Percentiles rank a stretch among this genome's conserved stretches.
Evolutionary conservation across 1,140 invertebrate species (phyloP).

Genomic region (Procambarus virginalis): DNA sequence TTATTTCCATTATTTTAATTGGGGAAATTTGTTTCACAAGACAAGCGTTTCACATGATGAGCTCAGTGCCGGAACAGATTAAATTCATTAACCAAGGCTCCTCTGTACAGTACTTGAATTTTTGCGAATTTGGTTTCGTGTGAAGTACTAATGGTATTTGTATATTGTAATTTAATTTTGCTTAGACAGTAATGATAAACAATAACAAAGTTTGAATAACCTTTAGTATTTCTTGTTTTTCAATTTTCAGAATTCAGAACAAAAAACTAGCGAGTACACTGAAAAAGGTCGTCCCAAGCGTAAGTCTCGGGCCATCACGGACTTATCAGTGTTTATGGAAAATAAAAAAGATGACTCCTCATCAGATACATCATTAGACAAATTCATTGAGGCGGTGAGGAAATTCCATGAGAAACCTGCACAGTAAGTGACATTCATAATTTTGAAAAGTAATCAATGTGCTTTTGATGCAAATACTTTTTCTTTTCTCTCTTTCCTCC

Average conservation of each 20-base stretch:
- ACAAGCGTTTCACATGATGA: too few species aligned
- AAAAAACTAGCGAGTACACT: conserved; percentile 40
- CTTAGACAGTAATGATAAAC: background rate
- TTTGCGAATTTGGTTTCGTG: too few species aligned
- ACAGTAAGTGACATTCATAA: background rate
- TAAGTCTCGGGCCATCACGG: background rate
- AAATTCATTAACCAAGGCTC: too few species aligned
- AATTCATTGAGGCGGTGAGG: background rate
- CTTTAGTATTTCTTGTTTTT: background rate
- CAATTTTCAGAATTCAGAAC: conserved; percentile 1
- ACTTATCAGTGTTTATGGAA: background rate
- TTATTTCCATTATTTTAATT: too few species aligned
- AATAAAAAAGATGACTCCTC: background rate
- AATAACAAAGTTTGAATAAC: too few species aligned
- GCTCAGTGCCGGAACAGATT: too few species aligned
- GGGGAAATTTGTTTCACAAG: too few species aligned
- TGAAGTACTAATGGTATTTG: too few species aligned
- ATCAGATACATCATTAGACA: background rate
- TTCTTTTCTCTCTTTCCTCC: too few species aligned
- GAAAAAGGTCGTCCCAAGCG: conserved; percentile 54
- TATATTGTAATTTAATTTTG: too few species aligned
- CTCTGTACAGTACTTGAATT: too few species aligned
- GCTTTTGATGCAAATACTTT: too few species aligned
- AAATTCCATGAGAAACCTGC: background rate
- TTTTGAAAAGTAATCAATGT: background rate